phyloP scores from a whole-genome alignment of 1,140 invertebrate genomes.

The Drosophila prosaltans region DNA sequence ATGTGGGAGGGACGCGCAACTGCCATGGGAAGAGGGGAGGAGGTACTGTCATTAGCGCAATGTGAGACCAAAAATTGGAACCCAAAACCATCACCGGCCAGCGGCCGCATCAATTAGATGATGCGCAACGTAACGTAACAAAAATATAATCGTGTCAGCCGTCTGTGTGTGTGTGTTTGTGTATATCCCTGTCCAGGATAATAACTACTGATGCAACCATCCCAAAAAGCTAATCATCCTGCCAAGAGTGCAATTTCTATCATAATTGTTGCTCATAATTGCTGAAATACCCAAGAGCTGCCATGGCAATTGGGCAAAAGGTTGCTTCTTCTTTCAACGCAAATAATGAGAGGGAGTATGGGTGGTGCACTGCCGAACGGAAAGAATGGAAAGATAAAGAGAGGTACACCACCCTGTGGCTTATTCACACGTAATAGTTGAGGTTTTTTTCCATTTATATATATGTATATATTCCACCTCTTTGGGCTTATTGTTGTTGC shows the following conservation, averaged over 20 bases:
- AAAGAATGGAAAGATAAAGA: not conserved
- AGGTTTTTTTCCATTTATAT: slow-evolving; percentile 38
- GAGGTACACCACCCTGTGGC: slow-evolving; percentile 30
- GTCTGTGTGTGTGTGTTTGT: slow-evolving; percentile 6
- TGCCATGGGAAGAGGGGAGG: not conserved
- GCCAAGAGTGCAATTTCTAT: slow-evolving; percentile 51
- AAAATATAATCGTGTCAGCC: slow-evolving; percentile 49
- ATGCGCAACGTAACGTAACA: slow-evolving; percentile 39
- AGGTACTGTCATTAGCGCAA: slow-evolving; percentile 28
- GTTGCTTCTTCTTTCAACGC: slow-evolving; percentile 5
- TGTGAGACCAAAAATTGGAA: slow-evolving; percentile 39
- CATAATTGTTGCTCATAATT: slow-evolving; percentile 74
- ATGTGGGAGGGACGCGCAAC: not conserved
- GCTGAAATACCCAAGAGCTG: slow-evolving; percentile 29
- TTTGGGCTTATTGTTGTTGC: slow-evolving; percentile 39
- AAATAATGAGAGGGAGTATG: slow-evolving; percentile 21
- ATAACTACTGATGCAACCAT: slow-evolving; percentile 58
- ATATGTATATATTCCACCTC: slow-evolving; percentile 28
- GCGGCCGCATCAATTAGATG: slow-evolving; percentile 69
- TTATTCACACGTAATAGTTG: slow-evolving; percentile 77
- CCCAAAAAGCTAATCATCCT: slow-evolving; percentile 77
- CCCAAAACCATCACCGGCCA: slow-evolving; percentile 26
- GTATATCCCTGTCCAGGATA: slow-evolving; percentile 39
- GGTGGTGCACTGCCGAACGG: not conserved
- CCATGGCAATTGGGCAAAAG: slow-evolving; percentile 7